Conservation (phyloP, 2,113 vertebrate species). For the Petrocephalus microphthalmus region DNA sequence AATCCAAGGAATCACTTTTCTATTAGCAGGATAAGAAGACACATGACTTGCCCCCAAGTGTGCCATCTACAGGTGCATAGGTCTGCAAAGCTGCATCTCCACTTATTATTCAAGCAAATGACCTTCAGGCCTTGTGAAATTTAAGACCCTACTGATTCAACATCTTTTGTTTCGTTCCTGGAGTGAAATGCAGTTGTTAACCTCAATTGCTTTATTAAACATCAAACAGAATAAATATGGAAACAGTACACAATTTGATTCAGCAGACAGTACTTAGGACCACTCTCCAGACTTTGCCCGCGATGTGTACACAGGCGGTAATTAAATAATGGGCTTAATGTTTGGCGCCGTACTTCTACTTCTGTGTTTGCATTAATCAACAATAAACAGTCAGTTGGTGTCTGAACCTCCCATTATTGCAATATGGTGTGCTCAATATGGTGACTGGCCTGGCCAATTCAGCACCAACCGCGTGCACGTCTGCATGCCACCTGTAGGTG, state of each 20-base stretch:
- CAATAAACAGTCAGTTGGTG: no score
- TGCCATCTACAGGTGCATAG: background rate
- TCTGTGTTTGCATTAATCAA: background rate
- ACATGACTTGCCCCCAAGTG: background rate
- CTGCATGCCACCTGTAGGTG: background rate
- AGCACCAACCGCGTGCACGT: background rate
- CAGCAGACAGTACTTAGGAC: background rate
- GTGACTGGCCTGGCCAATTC: background rate
- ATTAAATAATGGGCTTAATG: slow-evolving; percentile 5
- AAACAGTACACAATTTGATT: background rate
- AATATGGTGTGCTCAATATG: slow-evolving; percentile 6
- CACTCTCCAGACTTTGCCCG: background rate
- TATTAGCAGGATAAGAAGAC: background rate
- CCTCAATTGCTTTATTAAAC: slow-evolving; percentile 1
- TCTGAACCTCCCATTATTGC: background rate
- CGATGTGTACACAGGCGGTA: background rate
- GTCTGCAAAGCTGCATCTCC: background rate
- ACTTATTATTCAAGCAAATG: background rate
- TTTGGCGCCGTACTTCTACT: background rate
- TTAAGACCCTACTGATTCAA: background rate
- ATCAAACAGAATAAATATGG: background rate
- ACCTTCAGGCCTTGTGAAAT: no score
- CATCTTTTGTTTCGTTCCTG: background rate
- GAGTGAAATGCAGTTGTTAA: background rate
- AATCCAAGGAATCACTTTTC: background rate